Evolutionary conservation across 2,113 vertebrate genomes (phyloP), one percentile per base, ranked within the genome.

Genomic region (Plectropomus leopardus): DNA sequence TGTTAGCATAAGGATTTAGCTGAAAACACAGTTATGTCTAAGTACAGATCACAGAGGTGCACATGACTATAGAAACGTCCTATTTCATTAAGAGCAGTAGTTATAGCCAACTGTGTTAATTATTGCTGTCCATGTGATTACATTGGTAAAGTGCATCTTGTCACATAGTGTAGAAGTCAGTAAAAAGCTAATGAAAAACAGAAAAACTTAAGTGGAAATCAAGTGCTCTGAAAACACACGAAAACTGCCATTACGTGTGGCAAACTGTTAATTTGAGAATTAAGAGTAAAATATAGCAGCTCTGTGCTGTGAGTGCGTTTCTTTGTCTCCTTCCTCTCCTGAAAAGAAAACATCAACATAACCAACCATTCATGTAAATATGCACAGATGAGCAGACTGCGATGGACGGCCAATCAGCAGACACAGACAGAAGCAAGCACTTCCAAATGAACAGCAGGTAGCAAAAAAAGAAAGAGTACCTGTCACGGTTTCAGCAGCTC

Each of bases 401-500:
- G 40, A 84, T 51, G 76, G 89, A 87, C 85, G 78, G 88, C 80
- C 85, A 91, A 85, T 89, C 88, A 75, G 68, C 84, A 90, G 77
- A 90, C 79, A 89, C 76, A 87, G 88, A 86, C 73, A 84, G 69
- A 73, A 80, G 80, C 78, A 47, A 75, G 80, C 76, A 42, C 70
- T 72, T 89, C 84, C 83, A 91, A 88, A 87, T 84, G 88, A 92
- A 90, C 87, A 91, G 86, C 82, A 85, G 84, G 82, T 70, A 82
- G 86, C 40, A 72, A 76, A 81, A 85, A 58, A 58, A 68, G 86
- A 82, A 88, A 87, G 80, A 78, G 75, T 95, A 96, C 95, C 95
- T 96, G 94, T 91, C 86, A 95, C 83, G 85, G 81, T 92, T 94
- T 95, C 93, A 91, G 95, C 89, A 81, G 94, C 92, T 95, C 95